A percentile compares a stretch with the other conserved stretches of the same genome.
Evolutionary conservation across 2,888 invertebrate species (phyloP).

Genomic region (Eupithecia subumbrata): DNA sequence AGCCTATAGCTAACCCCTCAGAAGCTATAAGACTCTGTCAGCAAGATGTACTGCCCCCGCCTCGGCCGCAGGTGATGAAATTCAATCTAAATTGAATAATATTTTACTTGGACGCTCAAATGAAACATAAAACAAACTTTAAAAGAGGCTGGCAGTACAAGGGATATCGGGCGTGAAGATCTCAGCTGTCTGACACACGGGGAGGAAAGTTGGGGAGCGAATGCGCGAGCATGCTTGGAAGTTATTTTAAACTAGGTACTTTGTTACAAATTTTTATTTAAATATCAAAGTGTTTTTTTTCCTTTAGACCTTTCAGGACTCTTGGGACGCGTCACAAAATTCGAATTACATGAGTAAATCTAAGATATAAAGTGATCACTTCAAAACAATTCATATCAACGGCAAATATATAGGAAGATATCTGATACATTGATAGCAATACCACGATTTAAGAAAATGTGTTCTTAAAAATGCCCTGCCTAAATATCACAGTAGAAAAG

Average conservation of each 20-base stretch:
- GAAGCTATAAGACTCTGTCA: constrained; percentile 47
- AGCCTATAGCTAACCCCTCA: background rate
- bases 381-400: background rate
- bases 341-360: too few relatives aligned
- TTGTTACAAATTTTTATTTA: too few relatives aligned
- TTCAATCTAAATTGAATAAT: constrained; percentile 71
- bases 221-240: constrained; percentile 15
- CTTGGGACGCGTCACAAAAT: too few relatives aligned
- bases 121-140: constrained; percentile 73
- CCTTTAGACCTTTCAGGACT: too few relatives aligned
- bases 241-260: background rate
- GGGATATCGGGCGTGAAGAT: constrained; percentile 67
- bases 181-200: constrained; percentile 58
- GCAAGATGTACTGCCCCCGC: constrained; percentile 56
- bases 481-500: too few relatives aligned
- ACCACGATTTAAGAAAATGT: too few relatives aligned
- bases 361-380: too few relatives aligned
- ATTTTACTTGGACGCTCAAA: constrained; percentile 67
- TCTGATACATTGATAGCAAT: too few relatives aligned
- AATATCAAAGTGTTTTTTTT: too few relatives aligned
- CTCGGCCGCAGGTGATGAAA: constrained; percentile 66
- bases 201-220: background rate
- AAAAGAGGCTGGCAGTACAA: constrained; percentile 62
- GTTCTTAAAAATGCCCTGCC: too few relatives aligned
- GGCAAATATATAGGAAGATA: background rate